Evolutionary conservation across 2,113 vertebrate genomes (phyloP), one percentile per base, ranked within the genome.

Genomic region (Ailuropoda melanoleuca): DNA sequence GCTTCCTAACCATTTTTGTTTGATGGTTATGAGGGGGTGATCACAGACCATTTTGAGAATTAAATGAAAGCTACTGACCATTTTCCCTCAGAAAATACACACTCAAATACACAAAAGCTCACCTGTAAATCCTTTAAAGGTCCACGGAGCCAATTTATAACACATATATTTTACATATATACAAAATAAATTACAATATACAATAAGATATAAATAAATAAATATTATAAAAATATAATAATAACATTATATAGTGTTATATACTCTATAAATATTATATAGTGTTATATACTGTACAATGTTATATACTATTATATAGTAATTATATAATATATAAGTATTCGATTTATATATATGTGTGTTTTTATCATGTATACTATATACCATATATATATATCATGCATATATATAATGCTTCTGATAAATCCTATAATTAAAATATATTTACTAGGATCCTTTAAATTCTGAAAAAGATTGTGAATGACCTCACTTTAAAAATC

Each of bases 31-130:
- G 26, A 43, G 4, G 43, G 26, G 8, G 24, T 66, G 43, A 80
- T 81, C 43, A 68, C 3, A 96, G 88, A 93, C 19, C 43, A 90
- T 86, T 81, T 12, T 93, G 70, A 93, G 29, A 97, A 72, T 92
- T n/a, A 85, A 88, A 50, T 43, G 9, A 56, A 84, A 82, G 12
- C 53, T n/a, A 72, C 53, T 31, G 21, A 90, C 83, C 53, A 77
- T 80, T 94, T 94, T 88, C 48, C 46, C 34, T 88, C 6, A 90
- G 70, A 97, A 64, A 95, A 91, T 23, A 66, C 24, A 56, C 12
- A 21, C 7, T 19, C 18, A 60, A 23, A 31, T 17, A 74, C 17
- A 62, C 39, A 93, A 26, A 87, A 90, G 26, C 12, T 24, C 29
- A 88, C 18, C 64, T 23, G 53, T 46, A 97, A 90, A 88, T 92